Percentiles rank a stretch among this genome's conserved stretches.
These are phyloP conservation scores for Stenotaenia linearis DNA, from an alignment of 2,888 invertebrate species.

Conservation along the genomic window DNA sequence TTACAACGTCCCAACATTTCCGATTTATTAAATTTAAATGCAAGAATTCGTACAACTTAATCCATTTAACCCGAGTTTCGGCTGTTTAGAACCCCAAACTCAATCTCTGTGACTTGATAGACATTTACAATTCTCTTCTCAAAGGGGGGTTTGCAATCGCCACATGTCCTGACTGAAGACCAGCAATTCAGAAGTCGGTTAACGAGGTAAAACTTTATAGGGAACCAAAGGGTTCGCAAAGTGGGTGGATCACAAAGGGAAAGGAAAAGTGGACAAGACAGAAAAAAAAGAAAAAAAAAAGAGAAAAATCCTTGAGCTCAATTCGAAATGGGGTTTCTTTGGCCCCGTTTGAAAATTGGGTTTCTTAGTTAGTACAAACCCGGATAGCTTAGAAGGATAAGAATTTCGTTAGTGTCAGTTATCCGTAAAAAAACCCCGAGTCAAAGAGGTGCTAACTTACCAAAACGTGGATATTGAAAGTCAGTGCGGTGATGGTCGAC, in stretches of 20 bases:
- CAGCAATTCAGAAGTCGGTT: not conserved
- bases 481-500: not conserved
- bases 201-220: not conserved
- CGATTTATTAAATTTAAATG: not conserved
- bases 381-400: not conserved
- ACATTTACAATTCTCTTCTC: not conserved
- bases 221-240: not conserved
- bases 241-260: not conserved
- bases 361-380: not conserved
- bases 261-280: not conserved
- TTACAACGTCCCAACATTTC: not conserved
- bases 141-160: slow-evolving; percentile 4
- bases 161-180: not conserved
- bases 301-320: not conserved
- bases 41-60: not conserved
- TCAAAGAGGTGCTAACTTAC: not conserved
- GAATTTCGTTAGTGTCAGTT: not conserved
- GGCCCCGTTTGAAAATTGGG: not conserved
- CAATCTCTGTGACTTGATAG: not conserved
- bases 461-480: not conserved
- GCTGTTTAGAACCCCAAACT: not conserved
- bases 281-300: not conserved
- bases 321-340: not conserved
- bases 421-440: not conserved
- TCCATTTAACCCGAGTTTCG: not conserved